Base-by-base conservation (phyloP, 2,888 invertebrate genomes). In the Hecatera dysodea region DNA sequence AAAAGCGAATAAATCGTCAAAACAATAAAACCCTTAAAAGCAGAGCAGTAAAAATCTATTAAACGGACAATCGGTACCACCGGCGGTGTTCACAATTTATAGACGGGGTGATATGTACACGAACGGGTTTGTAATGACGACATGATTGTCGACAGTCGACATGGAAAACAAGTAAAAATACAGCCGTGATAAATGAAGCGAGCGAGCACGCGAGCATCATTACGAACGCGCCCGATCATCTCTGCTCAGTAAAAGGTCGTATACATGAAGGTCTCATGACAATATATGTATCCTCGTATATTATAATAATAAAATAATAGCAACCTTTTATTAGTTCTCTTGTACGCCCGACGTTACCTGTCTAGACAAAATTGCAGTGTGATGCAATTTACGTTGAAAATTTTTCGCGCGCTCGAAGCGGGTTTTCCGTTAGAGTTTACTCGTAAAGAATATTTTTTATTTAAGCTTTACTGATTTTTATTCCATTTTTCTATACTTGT, bases 41-140 rank as follows among this genome's bases (percentile, higher is more conserved):
- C 89, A 84, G 88, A 85, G 88, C 91, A 90, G 91, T 94, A 93
- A 93, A 94, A 92, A 90, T 90, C 91, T 91, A 93, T 94, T 93
- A 93, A 92, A 90, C 89, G 86, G 89, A 93, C 91, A 90, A 90
- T 87, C 89, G 86, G 88, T 91, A 92, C 92, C 93, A 91, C 93
- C 93, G 90, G 90, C 92, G 94, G 91, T 91, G 95, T 92, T 93
- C 93, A 93, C 91, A 93, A 95, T 95, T 94, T 95, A 95, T 94
- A 90, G 92, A 92, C 90, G 87, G 89, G 90, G 86, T 91, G 93
- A 93, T 92, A 89, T 88, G 90, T 91, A 93, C 93, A 92, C 91
- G 91, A 86, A 89, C 91, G 87, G 90, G 93, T 88, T 90, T 89
- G 94, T 95, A 95, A 95, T 95, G 94, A 94, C 92, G 93, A 95